Percentiles rank a stretch among this genome's conserved stretches.
Conservation (phyloP, 2,797 vertebrate genomes). For the Miopithecus talapoin region DNA sequence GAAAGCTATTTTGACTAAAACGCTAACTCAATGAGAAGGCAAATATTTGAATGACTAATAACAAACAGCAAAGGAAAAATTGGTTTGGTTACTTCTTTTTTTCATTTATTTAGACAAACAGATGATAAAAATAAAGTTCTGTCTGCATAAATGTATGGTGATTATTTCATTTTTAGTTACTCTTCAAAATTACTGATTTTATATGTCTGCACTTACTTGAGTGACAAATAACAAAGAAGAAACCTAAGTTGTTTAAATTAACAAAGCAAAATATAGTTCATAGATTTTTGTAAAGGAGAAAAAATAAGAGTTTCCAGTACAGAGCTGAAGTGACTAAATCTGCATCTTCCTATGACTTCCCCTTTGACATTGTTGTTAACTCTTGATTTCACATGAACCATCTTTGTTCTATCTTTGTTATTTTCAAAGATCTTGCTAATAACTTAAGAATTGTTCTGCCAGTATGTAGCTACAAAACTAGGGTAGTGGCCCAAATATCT, state of each 20-base stretch:
- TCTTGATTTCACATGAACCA: neutral
- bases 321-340: neutral
- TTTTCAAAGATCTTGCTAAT: neutral
- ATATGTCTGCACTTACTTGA: neutral
- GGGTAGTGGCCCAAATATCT: neutral
- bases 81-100: neutral
- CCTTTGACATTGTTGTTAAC: neutral
- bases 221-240: neutral
- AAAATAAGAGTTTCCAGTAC: neutral
- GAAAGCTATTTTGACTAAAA: conserved; percentile 32
- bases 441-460: neutral
- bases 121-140: conserved; percentile 22
- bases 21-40: neutral
- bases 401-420: neutral
- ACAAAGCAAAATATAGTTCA: neutral
- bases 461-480: neutral
- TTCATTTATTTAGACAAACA: conserved; percentile 40
- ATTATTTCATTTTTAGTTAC: neutral
- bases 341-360: neutral
- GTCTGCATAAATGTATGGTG: neutral
- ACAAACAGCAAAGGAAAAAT: conserved; percentile 52
- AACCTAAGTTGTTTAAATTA: neutral
- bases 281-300: neutral
- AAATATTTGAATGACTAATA: conserved; percentile 68
- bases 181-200: neutral